phyloP scores from a whole-genome alignment of 2,888 invertebrate species.

The Dendrolimus houi region DNA sequence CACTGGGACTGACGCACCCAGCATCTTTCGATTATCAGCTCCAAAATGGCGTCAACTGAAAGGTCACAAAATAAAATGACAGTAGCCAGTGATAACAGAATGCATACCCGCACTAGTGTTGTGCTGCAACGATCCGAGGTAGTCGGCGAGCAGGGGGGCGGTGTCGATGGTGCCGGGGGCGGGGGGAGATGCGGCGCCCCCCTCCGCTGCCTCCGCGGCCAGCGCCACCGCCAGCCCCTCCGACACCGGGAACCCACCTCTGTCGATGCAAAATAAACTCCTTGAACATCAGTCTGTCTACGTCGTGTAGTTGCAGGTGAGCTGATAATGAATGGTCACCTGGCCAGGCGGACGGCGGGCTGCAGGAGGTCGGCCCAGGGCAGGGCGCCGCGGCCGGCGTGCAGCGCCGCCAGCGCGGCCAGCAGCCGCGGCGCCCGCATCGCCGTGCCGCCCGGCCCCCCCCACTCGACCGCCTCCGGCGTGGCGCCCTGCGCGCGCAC shows the following conservation, averaged over 20 bases:
- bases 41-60: no score
- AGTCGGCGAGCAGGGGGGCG: slow-evolving; percentile 67
- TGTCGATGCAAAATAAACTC: slow-evolving; percentile 9
- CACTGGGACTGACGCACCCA: no score
- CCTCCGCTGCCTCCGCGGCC: slow-evolving; percentile 11
- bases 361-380: slow-evolving; percentile 46
- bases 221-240: slow-evolving; percentile 30
- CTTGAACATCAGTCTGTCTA: not conserved
- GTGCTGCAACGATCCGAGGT: slow-evolving; percentile 68
- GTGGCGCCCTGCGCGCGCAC: slow-evolving; percentile 27
- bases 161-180: slow-evolving; percentile 56
- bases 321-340: slow-evolving; percentile 17
- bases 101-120: slow-evolving; percentile 52
- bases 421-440: slow-evolving; percentile 39
- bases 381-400: slow-evolving; percentile 38
- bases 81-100: not conserved
- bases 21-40: no score
- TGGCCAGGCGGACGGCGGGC: slow-evolving; percentile 45
- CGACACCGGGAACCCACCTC: slow-evolving; percentile 39
- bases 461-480: slow-evolving; percentile 71
- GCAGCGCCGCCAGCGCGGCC: slow-evolving; percentile 46
- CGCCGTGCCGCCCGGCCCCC: slow-evolving; percentile 14
- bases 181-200: slow-evolving; percentile 14
- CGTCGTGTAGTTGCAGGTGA: not conserved
- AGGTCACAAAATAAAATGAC: not conserved